Conservation (phyloP, 2,113 vertebrate species). For the Turnix velox region DNA sequence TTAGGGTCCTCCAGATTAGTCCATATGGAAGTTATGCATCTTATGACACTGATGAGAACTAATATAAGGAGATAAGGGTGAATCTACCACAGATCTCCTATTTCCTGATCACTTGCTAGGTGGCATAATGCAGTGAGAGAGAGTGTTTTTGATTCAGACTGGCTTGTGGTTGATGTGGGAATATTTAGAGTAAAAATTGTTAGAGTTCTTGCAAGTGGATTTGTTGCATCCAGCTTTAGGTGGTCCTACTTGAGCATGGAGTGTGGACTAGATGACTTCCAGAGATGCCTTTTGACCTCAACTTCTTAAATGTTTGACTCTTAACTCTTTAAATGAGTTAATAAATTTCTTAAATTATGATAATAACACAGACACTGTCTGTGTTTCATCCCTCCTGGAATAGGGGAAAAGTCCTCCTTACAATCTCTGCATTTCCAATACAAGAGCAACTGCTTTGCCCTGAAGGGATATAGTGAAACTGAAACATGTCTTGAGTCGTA, state of each 20-base stretch:
- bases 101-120: neutral
- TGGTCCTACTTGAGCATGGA: neutral
- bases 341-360: neutral
- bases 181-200: neutral
- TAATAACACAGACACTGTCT: neutral
- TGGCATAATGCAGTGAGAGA: neutral
- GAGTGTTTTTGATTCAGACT: neutral
- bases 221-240: neutral
- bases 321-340: neutral
- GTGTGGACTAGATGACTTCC: neutral
- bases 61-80: neutral
- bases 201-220: neutral
- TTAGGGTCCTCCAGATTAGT: neutral
- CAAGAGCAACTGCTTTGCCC: neutral
- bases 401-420: neutral
- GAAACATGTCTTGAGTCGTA: neutral
- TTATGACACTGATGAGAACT: neutral
- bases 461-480: neutral
- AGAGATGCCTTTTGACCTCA: neutral
- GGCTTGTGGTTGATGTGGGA: neutral
- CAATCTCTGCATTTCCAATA: neutral
- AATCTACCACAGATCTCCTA: neutral
- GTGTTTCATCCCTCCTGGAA: accelerated
- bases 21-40: neutral
- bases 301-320: neutral